Evolutionary conservation across 2,888 invertebrate genomes (phyloP).

Genomic region (Sarcophaga caerulescens): DNA sequence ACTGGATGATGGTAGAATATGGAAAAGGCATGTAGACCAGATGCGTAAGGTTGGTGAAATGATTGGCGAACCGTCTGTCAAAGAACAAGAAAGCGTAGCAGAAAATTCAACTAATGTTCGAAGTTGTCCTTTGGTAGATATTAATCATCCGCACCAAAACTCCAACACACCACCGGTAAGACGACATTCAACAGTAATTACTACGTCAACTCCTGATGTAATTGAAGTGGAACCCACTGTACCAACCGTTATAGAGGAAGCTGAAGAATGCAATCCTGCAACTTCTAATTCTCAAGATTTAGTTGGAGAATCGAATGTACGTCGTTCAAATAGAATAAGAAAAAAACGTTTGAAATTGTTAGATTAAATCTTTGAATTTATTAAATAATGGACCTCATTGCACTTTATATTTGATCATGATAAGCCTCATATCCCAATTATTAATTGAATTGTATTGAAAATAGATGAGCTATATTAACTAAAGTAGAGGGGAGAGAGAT

Average conservation of each 20-base stretch:
- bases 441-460: no score
- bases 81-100: no score
- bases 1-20: slow-evolving; percentile 11
- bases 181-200: neutral
- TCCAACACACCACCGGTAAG: neutral
- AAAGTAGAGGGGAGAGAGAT: no score
- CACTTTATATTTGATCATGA: no score
- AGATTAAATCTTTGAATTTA: neutral
- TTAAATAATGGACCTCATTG: no score
- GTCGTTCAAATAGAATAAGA: slow-evolving; percentile 1
- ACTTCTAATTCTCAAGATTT: neutral
- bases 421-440: no score
- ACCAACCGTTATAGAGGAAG: neutral
- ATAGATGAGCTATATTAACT: no score
- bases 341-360: neutral
- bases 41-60: neutral
- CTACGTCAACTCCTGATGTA: neutral
- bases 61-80: no score
- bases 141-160: neutral
- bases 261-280: neutral
- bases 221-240: neutral
- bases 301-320: neutral
- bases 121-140: neutral
- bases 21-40: neutral
- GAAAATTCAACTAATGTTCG: neutral